A percentile compares a stretch with the other conserved stretches of the same genome.
Evolutionary conservation across 2,888 invertebrate genomes (phyloP).

Genomic region (Patella ulyssiponensis): DNA sequence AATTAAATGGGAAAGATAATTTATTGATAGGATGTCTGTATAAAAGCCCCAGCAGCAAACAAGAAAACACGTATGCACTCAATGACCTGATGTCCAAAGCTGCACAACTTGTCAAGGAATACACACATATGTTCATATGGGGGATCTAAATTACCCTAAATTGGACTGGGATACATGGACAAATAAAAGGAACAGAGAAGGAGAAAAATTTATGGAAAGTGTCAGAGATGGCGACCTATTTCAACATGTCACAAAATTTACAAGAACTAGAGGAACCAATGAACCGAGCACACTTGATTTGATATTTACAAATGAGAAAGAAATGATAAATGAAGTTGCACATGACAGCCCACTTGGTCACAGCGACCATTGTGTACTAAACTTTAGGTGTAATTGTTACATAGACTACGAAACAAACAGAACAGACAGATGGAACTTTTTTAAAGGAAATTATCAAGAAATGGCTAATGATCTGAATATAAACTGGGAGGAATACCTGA

Average conservation of each 20-base stretch:
- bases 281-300: background rate
- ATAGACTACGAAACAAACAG: background rate
- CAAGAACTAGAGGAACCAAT: background rate
- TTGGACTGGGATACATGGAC: background rate
- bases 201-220: conserved; percentile 6
- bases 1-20: conserved; percentile 12
- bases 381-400: background rate
- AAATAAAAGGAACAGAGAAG: background rate
- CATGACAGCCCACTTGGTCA: background rate
- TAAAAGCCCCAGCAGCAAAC: background rate
- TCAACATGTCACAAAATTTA: background rate
- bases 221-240: conserved; percentile 1
- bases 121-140: conserved; percentile 14
- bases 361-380: background rate
- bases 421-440: background rate
- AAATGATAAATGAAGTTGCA: background rate
- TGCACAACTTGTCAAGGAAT: background rate
- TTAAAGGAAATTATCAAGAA: background rate
- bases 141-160: conserved; percentile 16
- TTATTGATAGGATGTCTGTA: conserved; percentile 17
- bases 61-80: background rate
- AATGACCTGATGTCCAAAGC: background rate
- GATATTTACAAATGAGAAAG: background rate
- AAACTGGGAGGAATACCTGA: background rate
- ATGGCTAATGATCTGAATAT: background rate